These are phyloP conservation scores for Pipa parva DNA, from an alignment of 2,113 vertebrate species.

Conservation along the genomic window DNA sequence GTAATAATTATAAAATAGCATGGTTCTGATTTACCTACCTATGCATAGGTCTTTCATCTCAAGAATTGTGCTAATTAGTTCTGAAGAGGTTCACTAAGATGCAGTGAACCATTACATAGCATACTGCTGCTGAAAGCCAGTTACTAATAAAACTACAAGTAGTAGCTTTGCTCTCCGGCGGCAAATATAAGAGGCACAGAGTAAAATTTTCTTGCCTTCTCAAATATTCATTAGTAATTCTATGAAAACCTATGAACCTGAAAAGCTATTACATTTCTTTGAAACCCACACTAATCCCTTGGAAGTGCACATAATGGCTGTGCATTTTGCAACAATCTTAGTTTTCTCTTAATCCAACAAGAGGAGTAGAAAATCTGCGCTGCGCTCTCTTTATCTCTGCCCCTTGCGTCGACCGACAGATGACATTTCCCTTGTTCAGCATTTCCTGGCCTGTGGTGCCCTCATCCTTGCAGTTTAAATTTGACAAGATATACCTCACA, in stretches of 20 bases:
- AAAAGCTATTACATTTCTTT: constrained; percentile 63
- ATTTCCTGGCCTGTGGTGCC: constrained; percentile 43
- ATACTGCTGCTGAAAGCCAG: no score
- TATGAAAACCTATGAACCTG: constrained; percentile 56
- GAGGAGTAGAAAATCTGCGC: constrained; percentile 25
- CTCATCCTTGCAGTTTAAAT: constrained; percentile 21
- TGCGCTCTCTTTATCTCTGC: constrained; percentile 49
- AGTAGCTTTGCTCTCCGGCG: no score
- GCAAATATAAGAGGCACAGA: no score
- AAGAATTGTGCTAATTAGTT: no score
- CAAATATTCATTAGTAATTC: constrained; percentile 67
- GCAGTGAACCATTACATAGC: no score
- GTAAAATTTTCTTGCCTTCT: constrained; percentile 28
- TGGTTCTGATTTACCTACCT: no score
- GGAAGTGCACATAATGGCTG: constrained; percentile 68
- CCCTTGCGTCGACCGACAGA: constrained; percentile 42
- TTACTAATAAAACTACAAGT: no score
- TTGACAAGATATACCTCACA: constrained; percentile 44
- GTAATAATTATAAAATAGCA: no score
- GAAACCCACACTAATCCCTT: constrained; percentile 63
- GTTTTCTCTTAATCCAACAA: constrained; percentile 62
- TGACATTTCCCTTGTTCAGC: constrained; percentile 46
- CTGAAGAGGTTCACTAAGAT: no score
- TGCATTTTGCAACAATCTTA: constrained; percentile 59
- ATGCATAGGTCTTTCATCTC: no score